Base-by-base conservation (phyloP, 2,113 vertebrate genomes). In the Numenius arquata region DNA sequence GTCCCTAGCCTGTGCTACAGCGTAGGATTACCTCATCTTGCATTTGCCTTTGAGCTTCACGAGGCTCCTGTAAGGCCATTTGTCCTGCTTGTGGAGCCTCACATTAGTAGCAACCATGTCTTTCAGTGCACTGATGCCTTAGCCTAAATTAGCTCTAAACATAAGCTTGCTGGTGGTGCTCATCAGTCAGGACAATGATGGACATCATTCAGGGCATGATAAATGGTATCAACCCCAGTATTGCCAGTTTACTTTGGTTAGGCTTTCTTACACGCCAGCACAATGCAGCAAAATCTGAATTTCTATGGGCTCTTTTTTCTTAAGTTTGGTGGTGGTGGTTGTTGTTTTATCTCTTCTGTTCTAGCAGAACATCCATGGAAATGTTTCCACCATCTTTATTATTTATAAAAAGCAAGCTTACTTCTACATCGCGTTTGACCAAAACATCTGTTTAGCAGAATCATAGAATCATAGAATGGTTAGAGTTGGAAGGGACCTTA, bases 381-480 rank as follows among this genome's bases (percentile, higher is more conserved):
- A 11, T 21, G 6, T 95, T 95, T 85, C 25, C 0, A 2, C 30
- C 53, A 47, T 36, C 27, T 75, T 75, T 56, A 65, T 19, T 25
- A 58, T 72, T 74, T 67, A 23, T 27, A 47, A 71, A 89, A 72
- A 87, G 11, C 30, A 66, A 80, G 62, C 17, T 56, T 61, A 53
- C 2, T 79, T 80, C 63, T 62, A 19, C 20, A 21, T 55, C 1
- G 0, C 15, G 32, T 87, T 78, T 0, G 0, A 71, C 52, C 12
- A 87, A 36, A 74, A 50, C 8, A 67, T 26, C 18, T 53, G 7
- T 74, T 89, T 61, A 84, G 45, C 80, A 87, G n/a, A n/a, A n/a
- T n/a, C n/a, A n/a, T n/a, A n/a, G n/a, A n/a, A n/a, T n/a, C n/a
- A n/a, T n/a, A n/a, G n/a, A n/a, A n/a, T n/a, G n/a, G n/a, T n/a